Evolutionary conservation across 2,888 invertebrate species (phyloP).

Genomic region (Scaptomyza tumidula): DNA sequence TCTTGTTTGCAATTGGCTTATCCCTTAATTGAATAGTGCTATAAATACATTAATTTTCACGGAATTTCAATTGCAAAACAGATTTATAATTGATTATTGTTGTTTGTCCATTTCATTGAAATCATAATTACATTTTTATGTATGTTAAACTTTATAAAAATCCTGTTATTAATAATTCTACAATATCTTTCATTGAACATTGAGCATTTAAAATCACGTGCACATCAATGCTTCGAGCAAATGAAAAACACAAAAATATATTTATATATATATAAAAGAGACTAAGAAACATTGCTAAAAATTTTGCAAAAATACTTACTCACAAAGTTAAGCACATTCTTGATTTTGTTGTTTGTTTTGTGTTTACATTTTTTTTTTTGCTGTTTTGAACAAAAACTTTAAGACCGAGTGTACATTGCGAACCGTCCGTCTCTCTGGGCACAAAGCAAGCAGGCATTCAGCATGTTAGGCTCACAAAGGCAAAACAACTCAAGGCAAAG

Average conservation of each 20-base stretch:
- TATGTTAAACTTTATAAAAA: background rate
- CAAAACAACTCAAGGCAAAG: conserved; percentile 27
- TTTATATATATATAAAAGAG: conserved; percentile 18
- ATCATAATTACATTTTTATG: conserved; percentile 2
- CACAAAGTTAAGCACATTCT: conserved; percentile 42
- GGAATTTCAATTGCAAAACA: conserved; percentile 6
- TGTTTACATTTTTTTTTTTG: background rate
- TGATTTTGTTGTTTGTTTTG: background rate
- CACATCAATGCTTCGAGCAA: conserved; percentile 24
- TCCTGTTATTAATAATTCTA: conserved; percentile 4
- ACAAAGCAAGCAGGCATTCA: conserved; percentile 1
- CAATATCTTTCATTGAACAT: background rate
- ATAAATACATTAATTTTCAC: background rate
- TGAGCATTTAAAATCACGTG: conserved; percentile 29
- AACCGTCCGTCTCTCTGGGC: background rate
- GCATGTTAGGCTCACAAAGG: conserved; percentile 19
- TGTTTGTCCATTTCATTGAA: conserved; percentile 1
- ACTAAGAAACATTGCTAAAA: background rate
- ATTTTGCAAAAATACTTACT: conserved; percentile 13
- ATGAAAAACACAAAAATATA: background rate
- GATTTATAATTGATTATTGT: conserved; percentile 8
- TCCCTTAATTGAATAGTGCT: background rate
- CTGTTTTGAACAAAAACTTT: conserved; percentile 41
- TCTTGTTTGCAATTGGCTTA: conserved; percentile 3
- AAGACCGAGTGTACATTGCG: conserved; percentile 10